Evolutionary conservation across 2,888 invertebrate genomes (phyloP), one percentile per base, ranked within the genome.

Genomic region (Chrysodeixis includens): DNA sequence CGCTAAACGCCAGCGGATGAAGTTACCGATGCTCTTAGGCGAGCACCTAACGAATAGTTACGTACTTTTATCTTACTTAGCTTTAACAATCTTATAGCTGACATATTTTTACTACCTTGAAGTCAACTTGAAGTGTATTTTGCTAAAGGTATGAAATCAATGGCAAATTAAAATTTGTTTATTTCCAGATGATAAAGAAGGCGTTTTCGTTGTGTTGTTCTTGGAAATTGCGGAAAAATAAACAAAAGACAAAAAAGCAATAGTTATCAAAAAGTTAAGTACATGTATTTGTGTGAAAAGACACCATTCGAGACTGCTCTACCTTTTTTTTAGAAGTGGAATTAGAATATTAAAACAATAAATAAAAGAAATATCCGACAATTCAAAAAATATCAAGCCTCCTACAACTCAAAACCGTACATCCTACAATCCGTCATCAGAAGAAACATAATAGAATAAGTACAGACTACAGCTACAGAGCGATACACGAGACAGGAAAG

Each of bases 1-100:
- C 46, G 46, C 46, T 49, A 49, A 49, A 49, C 56, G 46, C 26
- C 8, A 12, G 46, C 12, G 22, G 12, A 46, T 40, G 16, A 18
- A 49, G 18, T 30, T 56, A 30, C 46, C 30, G 57, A 26, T 44
- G 49, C 30, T 20, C 49, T 57, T 57, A 57, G 57, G 18, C 16
- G 46, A 49, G 20, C 46, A 16, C 16, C 49, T 57, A 46, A 49
- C 49, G 49, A 56, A 30, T 30, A 56, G 22, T 44, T 26, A 55
- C 8, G 20, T 20, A 44, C 20, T 9, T 20, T 26, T 14, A 4
- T 18, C 46, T 49, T 49, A 20, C 46, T 30, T 14, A 20, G 20
- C 8, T 51, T 1, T 6, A 16, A 30, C 12, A 46, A 58, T 51
- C 58, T 58, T 49, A 30, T 30, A 49, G 18, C 30, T 58, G 30